Evolutionary conservation across 2,888 invertebrate genomes (phyloP).

Genomic region (Synergus japonicus): DNA sequence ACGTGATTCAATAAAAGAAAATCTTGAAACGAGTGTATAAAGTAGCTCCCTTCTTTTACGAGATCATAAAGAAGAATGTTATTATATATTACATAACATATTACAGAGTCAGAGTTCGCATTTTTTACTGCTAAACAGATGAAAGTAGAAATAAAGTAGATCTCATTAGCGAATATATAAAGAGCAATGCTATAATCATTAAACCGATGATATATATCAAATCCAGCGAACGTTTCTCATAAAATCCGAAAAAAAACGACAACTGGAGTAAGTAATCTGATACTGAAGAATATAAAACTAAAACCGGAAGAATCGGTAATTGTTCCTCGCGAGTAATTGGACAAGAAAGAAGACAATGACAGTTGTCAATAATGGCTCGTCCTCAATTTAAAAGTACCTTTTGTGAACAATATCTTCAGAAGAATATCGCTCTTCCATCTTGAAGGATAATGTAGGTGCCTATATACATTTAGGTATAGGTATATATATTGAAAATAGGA

Average conservation of each 20-base stretch:
- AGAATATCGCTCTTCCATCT: neutral
- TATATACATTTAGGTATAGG: neutral
- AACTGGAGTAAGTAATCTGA: neutral
- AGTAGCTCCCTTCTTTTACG: slow-evolving; percentile 2
- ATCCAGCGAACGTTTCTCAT: neutral
- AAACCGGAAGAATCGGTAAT: neutral
- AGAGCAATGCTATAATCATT: neutral
- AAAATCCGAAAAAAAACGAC: too few relatives aligned
- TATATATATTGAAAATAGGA: slow-evolving; percentile 2
- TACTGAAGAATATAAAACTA: neutral
- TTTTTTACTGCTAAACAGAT: too few relatives aligned
- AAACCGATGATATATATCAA: neutral
- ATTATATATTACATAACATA: neutral
- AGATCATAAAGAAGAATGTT: neutral
- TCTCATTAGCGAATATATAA: too few relatives aligned
- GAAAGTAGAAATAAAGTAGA: too few relatives aligned
- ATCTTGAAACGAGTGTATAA: neutral
- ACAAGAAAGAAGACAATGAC: neutral
- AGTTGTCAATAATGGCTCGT: neutral
- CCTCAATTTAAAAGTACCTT: slow-evolving; percentile 1
- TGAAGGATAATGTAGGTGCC: slow-evolving; percentile 1
- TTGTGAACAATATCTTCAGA: neutral
- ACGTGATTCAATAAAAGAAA: slow-evolving; percentile 6
- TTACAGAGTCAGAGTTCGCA: neutral
- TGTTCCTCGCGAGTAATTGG: neutral